A percentile compares a stretch with the other conserved stretches of the same genome.
Conservation (phyloP, 2,888 invertebrate genomes). For the Griposia aprilina region DNA sequence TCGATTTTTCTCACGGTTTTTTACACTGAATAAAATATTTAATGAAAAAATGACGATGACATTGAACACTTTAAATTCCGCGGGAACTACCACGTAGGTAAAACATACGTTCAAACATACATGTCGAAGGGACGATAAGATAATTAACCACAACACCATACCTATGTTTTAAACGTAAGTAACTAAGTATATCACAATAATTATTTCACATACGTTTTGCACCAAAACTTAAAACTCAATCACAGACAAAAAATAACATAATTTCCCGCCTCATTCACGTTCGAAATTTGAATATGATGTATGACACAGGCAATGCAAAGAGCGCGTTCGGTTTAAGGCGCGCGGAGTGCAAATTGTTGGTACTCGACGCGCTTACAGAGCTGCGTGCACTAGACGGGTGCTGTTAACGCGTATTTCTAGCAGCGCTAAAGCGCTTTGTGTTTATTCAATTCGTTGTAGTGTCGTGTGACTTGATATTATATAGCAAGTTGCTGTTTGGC, state of each 20-base stretch:
- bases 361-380: slow-evolving; percentile 61
- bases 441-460: slow-evolving; percentile 50
- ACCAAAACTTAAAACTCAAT: not conserved
- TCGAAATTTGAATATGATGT: slow-evolving; percentile 55
- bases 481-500: slow-evolving; percentile 8
- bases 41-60: too few relatives aligned
- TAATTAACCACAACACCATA: slow-evolving; percentile 50
- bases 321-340: slow-evolving; percentile 36
- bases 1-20: not conserved
- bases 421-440: slow-evolving; percentile 51
- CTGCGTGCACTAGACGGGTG: slow-evolving; percentile 41
- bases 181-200: not conserved
- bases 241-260: not conserved
- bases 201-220: not conserved
- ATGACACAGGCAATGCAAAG: slow-evolving; percentile 52
- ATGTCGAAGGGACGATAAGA: slow-evolving; percentile 39
- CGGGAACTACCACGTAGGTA: slow-evolving; percentile 26
- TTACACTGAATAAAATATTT: not conserved
- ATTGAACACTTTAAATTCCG: not conserved
- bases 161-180: not conserved
- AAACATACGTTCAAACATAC: not conserved
- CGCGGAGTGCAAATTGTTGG: slow-evolving; percentile 70
- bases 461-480: slow-evolving; percentile 71
- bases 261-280: slow-evolving; percentile 64
- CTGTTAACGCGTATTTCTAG: not conserved